Evolutionary conservation across 2,113 vertebrate genomes (phyloP), one percentile per base, ranked within the genome.

Genomic region (Tringa solitaria): DNA sequence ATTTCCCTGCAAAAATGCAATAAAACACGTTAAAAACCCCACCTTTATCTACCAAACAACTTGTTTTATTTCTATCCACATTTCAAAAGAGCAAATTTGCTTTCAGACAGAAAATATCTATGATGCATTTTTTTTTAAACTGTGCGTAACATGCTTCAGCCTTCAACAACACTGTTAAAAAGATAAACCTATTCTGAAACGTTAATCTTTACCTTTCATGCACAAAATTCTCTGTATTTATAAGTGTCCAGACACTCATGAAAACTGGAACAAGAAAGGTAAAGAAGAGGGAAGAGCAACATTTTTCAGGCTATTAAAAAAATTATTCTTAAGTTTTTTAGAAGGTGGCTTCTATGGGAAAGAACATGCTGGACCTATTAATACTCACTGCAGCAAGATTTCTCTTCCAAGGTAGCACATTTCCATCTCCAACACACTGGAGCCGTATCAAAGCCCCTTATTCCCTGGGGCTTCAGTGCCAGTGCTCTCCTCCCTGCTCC

Each of bases 81-180:
- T 90, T 93, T 93, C 67, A 75, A 73, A 88, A 48, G 17, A 93
- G 35, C 1, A 77, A 87, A 86, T 77, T 73, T 5, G 9, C 77
- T 94, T 93, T 89, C 86, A 86, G 50, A 30, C 53, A 77, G 83
- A 69, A 92, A 88, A 74, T 92, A 61, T 32, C 68, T 86, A 61
- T 8, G 21, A 84, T 61, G n/a, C 26, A 67, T 35, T 64, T 41
- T 72, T 81, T 94, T 87, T 60, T 39, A 61, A 80, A n/a, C 32
- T 45, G 24, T 53, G n/a, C 45, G n/a, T 92, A 84, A 57, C 46
- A 48, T 65, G 13, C 41, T 90, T 95, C 53, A 93, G 33, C 51
- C 60, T 84, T 67, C 50, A 33, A 75, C 27, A 72, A n/a, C 24
- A 65, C 72, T 80, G 37, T 74, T 93, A 72, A 54, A 93, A 77